Evolutionary conservation across 2,888 invertebrate genomes (phyloP), one percentile per base, ranked within the genome.

Genomic region (Hipparchia semele): DNA sequence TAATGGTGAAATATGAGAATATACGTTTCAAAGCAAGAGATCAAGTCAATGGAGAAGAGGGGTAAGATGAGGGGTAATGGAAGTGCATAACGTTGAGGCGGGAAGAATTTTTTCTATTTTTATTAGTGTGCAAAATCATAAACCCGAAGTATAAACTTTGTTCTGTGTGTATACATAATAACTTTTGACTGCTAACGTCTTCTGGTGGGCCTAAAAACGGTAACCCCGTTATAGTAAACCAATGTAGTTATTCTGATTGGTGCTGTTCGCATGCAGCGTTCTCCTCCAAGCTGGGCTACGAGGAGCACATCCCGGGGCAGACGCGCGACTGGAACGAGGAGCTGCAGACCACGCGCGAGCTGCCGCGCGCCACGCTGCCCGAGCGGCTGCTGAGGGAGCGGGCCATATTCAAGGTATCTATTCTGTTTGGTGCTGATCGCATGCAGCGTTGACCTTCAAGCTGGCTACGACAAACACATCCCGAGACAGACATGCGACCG

Each of bases 401-500:
- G 49, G 49, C 49, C 49, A 49, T 49, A 49, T 49, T 49, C 49
- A 49, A 49, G 49, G 49, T 49, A 49, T 58, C 13, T 58, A 58
- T 58, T 13, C 13, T 61, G 60, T 61, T 69, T 61, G 60, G 58
- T 68, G 56, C 10, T 67, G 13, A n/a, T 58, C 39, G 58, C 58
- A 49, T 68, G 68, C 81, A 98, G 98, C 99, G 10, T 99, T 99
- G 87, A 98, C 99, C 33, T 99, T 99, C 0, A 98, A 99, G 87
- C 92, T 99, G 99, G 99, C 70, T 99, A 99, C 85, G 99, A 99
- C 87, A 99, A 99, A 89, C 99, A 99, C 88, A 99, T 99, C 80
- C 99, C 99, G 2, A 99, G 99, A 0, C 99, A 99, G 90, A 99
- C 99, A 0, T 95, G 99, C 72, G 99, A 99, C 88, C 99, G 99